phyloP scores from a whole-genome alignment of 2,113 vertebrate genomes.

The Penelope pileata region DNA sequence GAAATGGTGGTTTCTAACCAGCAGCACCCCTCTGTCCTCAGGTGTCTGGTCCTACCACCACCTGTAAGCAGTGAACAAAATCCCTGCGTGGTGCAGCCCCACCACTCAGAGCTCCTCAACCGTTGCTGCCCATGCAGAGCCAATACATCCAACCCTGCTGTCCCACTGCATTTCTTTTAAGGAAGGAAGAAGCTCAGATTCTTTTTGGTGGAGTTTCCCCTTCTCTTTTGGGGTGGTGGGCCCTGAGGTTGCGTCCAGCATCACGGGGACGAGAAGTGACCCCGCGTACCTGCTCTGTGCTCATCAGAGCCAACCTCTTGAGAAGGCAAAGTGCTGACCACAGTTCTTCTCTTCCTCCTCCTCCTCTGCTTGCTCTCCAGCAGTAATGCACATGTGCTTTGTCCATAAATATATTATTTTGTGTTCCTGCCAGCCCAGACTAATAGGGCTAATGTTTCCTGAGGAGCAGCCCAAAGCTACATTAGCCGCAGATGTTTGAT shows the following conservation, averaged over 20 bases:
- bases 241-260: neutral
- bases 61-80: neutral
- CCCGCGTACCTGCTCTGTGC: neutral
- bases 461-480: slow-evolving; percentile 94
- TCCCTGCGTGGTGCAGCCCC: neutral
- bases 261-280: neutral
- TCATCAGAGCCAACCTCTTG: neutral
- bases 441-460: slow-evolving; percentile 99
- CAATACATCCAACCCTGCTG: rapidly evolving
- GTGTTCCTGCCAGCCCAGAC: slow-evolving; percentile 89
- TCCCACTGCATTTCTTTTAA: neutral
- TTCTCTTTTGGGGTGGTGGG: neutral
- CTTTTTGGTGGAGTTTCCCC: neutral
- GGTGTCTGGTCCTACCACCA: rapidly evolving
- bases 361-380: slow-evolving; percentile 27
- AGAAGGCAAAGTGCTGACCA: slow-evolving; percentile 75
- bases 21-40: neutral
- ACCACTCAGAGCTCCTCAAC: rapidly evolving
- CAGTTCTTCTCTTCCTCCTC: slow-evolving; percentile 14
- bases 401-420: slow-evolving; percentile 87
- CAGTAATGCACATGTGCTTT: slow-evolving; percentile 74
- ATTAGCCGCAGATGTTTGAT: slow-evolving; percentile 95
- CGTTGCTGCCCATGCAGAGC: neutral
- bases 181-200: neutral
- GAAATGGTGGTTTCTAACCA: neutral